Base-by-base conservation (phyloP, 2,113 vertebrate genomes). In the Microcebus jonahi region DNA sequence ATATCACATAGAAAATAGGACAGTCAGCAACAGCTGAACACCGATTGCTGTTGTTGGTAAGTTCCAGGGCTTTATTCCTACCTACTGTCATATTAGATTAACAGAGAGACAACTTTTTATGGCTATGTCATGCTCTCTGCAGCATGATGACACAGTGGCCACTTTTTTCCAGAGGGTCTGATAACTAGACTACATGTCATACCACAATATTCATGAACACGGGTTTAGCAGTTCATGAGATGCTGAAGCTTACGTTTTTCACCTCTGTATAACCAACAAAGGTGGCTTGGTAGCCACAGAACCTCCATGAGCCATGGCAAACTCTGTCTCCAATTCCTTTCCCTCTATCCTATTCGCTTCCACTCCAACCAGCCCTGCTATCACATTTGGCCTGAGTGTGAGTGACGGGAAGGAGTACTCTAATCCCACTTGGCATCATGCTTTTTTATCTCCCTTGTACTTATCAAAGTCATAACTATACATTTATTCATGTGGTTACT, bases 391-490 rank as follows among this genome's bases (percentile, higher is more conserved):
- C 63, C 13, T 68, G 68, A 80, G 48, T 12, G 27, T 21, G 45
- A 21, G 73, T 61, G 48, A 83, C 3, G 11, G n/a, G 31, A 11
- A 77, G 39, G 27, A 9, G 3, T 12, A 55, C 25, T 17, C 27
- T 34, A 17, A 65, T 85, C n/a, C 45, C 20, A 50, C 14, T 9
- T 65, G 20, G 29, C 50, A 59, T 82, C 57, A 25, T 12, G 14
- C 59, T 88, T 93, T 93, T 88, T 61, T 36, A 81, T 91, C 59
- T 91, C 88, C 34, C 45, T 90, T 84, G 3, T 75, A 55, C 57
- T 83, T 83, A 73, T 68, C 77, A 92, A 86, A 91, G 29, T 59
- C 80, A n/a, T 80, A 90, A 80, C 83, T 88, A 90, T 65, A 63
- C 42, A 83, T 86, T 90, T 94, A 65, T 95, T 61, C 87, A 17